A percentile compares a stretch with the other conserved stretches of the same genome.
Conservation (phyloP, 2,888 invertebrate species). For the Limnephilus marmoratus region DNA sequence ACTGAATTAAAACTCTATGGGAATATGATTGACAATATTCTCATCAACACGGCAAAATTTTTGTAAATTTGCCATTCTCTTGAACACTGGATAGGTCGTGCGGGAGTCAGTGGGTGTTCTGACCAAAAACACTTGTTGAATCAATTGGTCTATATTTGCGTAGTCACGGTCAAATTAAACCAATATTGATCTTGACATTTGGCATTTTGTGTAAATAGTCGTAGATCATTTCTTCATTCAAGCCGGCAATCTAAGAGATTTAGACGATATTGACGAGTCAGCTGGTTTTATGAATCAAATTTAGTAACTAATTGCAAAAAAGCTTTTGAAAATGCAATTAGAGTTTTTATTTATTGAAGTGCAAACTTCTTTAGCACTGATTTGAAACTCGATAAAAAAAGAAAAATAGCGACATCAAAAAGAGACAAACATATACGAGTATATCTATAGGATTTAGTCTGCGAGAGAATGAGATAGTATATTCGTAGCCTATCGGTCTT, state of each 20-base stretch:
- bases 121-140: neutral
- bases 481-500: too few relatives aligned
- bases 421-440: too few relatives aligned
- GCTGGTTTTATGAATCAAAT: neutral
- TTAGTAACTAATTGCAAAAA: neutral
- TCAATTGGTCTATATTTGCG: neutral
- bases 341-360: too few relatives aligned
- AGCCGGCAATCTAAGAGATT: neutral
- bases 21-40: neutral
- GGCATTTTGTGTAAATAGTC: neutral
- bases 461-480: too few relatives aligned
- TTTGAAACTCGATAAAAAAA: too few relatives aligned
- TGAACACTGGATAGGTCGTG: neutral
- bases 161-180: conserved; percentile 7
- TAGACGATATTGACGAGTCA: neutral
- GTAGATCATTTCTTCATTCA: neutral
- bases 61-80: neutral
- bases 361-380: too few relatives aligned
- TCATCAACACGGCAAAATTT: neutral
- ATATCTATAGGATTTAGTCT: too few relatives aligned
- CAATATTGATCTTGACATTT: neutral
- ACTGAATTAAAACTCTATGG: neutral
- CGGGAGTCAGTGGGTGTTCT: neutral
- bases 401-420: too few relatives aligned
- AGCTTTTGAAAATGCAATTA: neutral